Base-by-base conservation (phyloP, 2,797 vertebrate species). In the Halcyon leucocephala region DNA sequence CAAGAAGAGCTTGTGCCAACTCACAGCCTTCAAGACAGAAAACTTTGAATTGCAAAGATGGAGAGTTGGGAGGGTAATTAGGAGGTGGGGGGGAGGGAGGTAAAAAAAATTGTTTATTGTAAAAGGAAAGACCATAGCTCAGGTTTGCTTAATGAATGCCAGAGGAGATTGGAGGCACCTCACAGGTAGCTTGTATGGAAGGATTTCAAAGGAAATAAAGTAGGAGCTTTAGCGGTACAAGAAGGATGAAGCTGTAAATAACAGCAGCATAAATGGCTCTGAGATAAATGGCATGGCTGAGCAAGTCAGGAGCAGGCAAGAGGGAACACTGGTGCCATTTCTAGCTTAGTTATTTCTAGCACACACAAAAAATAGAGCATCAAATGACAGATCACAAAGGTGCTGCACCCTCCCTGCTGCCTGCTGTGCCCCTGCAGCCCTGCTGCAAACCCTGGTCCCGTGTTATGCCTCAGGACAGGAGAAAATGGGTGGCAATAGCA, bases 401-500 rank as follows among this genome's bases (percentile, higher is more conserved):
- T 0, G 0, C 22, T 1, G 29, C 37, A 9, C 17, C 13, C 29
- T 70, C 42, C 31, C 31, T 4, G 4, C 9, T 44, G 72, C 64
- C 72, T 21, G 72, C 57, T 16, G 42, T 44, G 42, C 57, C 71
- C 22, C 39, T 1, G 66, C 81, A 74, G 66, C 33, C 48, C 39
- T 72, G 67, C 87, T 64, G 67, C 73, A 66, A 57, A 62, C 70
- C 65, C 52, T 4, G 0, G 61, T 33, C 57, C 78, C 4, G 0
- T 44, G 39, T 57, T 61, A 74, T 2, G 0, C 44, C 67, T 15
- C 5, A 10, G 65, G 54, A 89, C 28, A 3, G 9, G 81, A 51
- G 41, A 72, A 64, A 69, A 17, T 22, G 46, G 60, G 62, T 14
- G 6, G 35, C 81, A 69, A 15, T 7, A 39, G 73, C 22, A 7